Percentiles rank a stretch among this genome's conserved stretches.
phyloP scores from a whole-genome alignment of 2,888 invertebrate genomes.

The Teleiodes luculella region DNA sequence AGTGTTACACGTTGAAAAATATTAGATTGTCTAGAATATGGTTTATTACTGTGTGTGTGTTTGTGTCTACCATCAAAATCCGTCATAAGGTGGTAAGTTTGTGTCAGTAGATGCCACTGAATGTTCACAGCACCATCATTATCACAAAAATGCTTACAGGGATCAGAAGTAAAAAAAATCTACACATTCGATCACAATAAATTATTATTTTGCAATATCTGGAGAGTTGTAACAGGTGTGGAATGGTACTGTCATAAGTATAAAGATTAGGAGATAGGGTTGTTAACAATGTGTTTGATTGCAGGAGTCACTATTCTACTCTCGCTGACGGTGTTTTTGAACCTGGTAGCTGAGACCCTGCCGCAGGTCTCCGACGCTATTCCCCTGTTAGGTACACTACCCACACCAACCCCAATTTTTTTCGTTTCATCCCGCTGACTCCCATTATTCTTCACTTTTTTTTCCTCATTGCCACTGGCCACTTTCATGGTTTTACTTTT shows the following conservation, averaged over 20 bases:
- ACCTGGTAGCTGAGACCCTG: constrained; percentile 99
- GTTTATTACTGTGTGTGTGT: constrained; percentile 46
- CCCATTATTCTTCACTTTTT: constrained; percentile 34
- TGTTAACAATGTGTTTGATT: constrained; percentile 84
- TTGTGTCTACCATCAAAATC: constrained; percentile 23
- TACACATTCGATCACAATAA: not conserved
- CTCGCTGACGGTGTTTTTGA: constrained; percentile 99
- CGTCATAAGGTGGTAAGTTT: constrained; percentile 37
- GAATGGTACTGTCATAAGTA: not conserved
- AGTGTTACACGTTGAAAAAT: constrained; percentile 45
- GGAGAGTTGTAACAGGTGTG: not conserved
- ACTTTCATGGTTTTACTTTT: constrained; percentile 39
- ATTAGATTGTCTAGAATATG: constrained; percentile 54
- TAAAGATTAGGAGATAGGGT: constrained; percentile 28
- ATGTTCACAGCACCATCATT: constrained; percentile 30
- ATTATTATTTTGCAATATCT: not conserved
- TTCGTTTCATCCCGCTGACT: constrained; percentile 49
- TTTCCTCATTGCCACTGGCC: constrained; percentile 47
- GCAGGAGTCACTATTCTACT: constrained; percentile 99
- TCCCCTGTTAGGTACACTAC: constrained; percentile 97
- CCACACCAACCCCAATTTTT: constrained; percentile 62
- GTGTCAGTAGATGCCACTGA: constrained; percentile 37
- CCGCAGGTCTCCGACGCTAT: constrained; percentile 99
- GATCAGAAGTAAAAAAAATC: not conserved
- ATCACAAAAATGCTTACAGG: constrained; percentile 3